phyloP scores from a whole-genome alignment of 2,797 vertebrate species.

The Phrynocephalus forsythii region DNA sequence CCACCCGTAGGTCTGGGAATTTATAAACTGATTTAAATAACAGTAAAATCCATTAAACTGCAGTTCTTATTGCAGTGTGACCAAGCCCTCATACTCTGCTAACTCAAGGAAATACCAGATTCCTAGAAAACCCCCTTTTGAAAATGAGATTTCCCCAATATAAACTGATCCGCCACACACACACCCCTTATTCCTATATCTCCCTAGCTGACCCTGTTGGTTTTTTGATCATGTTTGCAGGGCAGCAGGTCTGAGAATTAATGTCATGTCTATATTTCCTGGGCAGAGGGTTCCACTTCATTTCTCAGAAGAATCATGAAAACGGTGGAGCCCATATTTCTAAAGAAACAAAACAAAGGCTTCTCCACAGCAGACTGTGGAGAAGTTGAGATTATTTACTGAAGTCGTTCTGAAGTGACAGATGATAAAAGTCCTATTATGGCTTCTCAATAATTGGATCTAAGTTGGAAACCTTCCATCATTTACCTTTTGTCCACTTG shows the following conservation, averaged over 20 bases:
- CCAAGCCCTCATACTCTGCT: no score
- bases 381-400: constrained; percentile 58
- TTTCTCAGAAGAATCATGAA: not conserved
- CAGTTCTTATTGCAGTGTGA: no score
- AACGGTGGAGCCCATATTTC: not conserved
- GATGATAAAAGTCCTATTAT: constrained; percentile 63
- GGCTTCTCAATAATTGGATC: constrained; percentile 50
- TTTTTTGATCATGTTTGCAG: constrained; percentile 23
- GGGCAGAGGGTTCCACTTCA: not conserved
- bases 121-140: no score
- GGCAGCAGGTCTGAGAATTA: not conserved
- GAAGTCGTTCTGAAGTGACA: constrained; percentile 22
- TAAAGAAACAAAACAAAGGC: not conserved
- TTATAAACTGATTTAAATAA: no score
- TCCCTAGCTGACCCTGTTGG: not conserved
- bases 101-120: no score
- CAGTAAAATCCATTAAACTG: no score
- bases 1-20: no score
- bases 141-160: no score
- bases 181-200: not conserved
- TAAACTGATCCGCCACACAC: no score
- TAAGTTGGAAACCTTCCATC: constrained; percentile 22
- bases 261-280: no score
- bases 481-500: constrained; percentile 25
- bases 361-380: constrained; percentile 28